Evolutionary conservation across 2,888 invertebrate genomes (phyloP), one percentile per base, ranked within the genome.

Genomic region (Abrostola triplasia): DNA sequence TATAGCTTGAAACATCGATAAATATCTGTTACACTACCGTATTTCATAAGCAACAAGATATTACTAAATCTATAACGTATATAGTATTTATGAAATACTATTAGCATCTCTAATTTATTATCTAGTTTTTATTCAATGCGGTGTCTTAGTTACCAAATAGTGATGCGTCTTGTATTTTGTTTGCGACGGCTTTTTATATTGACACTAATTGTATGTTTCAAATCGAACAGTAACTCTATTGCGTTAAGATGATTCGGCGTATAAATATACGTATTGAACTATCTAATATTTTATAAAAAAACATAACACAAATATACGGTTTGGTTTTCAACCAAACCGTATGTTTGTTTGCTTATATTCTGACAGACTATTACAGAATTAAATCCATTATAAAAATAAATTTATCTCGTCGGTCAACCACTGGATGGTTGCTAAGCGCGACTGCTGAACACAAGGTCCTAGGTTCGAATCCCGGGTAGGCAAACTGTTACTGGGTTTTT

Each of bases 141-240:
- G 35, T 35, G 36, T 36, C 35, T 35, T 36, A n/a, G 35, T 36
- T 36, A 49, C 36, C 11, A 49, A 47, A 40, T 48, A 56, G 35
- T 58, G 24, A 49, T 13, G 47, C 42, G 36, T 42, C 35, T 5
- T 12, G 8, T 41, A 67, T 37, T 56, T 41, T 36, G 38, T 55
- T 48, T 11, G 63, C 4, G 24, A 11, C 0, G 10, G 47, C 35
- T 6, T 8, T 56, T 58, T 11, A 11, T 49, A 6, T n/a, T 49
- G 49, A 49, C 36, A 6, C 36, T 49, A 49, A 49, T 49, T 35
- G 35, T 36, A 24, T 35, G 49, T 36, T 11, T 36, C 5, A 24
- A 24, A 35, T 11, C 35, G 49, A 6, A 11, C n/a, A n/a, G n/a
- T n/a, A n/a, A n/a, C 10, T 49, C 24, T 48, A 24, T 49, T 49